Conservation (phyloP, 2,113 vertebrate genomes). For the Capreolus pygargus region DNA sequence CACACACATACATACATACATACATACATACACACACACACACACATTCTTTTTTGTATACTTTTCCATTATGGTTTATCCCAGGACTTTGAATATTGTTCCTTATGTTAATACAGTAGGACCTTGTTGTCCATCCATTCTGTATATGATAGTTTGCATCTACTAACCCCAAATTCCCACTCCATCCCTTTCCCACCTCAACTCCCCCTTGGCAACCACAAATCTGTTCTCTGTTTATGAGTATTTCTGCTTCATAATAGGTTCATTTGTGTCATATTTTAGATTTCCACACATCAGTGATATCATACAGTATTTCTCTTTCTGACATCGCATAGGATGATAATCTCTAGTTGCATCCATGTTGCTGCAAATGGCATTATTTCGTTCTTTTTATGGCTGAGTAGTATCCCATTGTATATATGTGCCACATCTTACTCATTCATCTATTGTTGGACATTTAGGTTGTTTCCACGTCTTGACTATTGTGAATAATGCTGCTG, state of each 20-base stretch:
- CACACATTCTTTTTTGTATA: background rate
- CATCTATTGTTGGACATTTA: background rate
- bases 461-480: background rate
- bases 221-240: background rate
- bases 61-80: background rate
- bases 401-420: background rate
- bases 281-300: background rate
- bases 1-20: background rate
- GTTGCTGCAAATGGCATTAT: background rate
- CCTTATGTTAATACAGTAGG: background rate
- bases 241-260: background rate
- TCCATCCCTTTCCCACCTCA: background rate
- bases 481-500: background rate
- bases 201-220: background rate
- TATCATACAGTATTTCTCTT: background rate
- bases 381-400: background rate
- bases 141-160: background rate
- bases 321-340: background rate
- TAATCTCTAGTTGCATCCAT: background rate
- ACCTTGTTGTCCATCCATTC: background rate
- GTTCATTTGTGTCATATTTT: background rate
- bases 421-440: background rate
- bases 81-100: background rate
- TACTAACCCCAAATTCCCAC: background rate
- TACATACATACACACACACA: background rate